Evolutionary conservation across 2,797 vertebrate genomes (phyloP), one percentile per base, ranked within the genome.

Genomic region (Eulemur coronatus): DNA sequence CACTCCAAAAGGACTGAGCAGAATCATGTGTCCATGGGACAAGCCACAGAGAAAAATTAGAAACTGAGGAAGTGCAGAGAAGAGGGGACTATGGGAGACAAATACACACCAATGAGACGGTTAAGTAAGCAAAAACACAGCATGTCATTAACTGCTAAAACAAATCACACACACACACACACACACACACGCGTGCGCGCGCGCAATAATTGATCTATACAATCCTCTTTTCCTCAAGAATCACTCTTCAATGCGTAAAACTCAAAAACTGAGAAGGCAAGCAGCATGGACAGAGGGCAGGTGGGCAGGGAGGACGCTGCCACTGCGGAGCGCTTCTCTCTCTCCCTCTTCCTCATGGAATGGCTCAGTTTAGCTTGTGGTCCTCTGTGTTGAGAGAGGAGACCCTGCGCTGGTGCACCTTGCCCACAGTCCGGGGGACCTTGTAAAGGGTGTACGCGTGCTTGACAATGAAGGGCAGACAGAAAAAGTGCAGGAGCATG

Each of bases 401-500:
- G 14, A 0, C 26, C 30, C 17, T 65, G 43, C 5, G 94, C 7
- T 15, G 81, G 52, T 13, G 5, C 1, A 4, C 2, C 55, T 92
- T 63, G 48, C 11, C 2, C 0, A 22, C 1, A 0, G 1, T 0
- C 63, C 14, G 43, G 63, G 35, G 18, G 33, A 82, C 79, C 82
- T 55, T 94, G 61, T 84, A 97, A 43, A 98, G 52, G 12, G 0
- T 0, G 43, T 94, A 89, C 0, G 28, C 41, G 0, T 98, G 73
- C 2, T 59, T 96, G 61, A 93, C 0, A 7, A 97, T 0, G 14
- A 92, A 97, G 41, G 96, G 89, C 61, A 98, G 93, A 9, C 75
- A 89, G 73, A 65, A 22, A 22, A 95, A 82, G 67, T 98, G 92
- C 43, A 95, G 22, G 59, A 69, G 1, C 91, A 96, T 96, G 10